Evolutionary conservation across 2,797 vertebrate genomes (phyloP).

Genomic region (Acanthurus lineatus): DNA sequence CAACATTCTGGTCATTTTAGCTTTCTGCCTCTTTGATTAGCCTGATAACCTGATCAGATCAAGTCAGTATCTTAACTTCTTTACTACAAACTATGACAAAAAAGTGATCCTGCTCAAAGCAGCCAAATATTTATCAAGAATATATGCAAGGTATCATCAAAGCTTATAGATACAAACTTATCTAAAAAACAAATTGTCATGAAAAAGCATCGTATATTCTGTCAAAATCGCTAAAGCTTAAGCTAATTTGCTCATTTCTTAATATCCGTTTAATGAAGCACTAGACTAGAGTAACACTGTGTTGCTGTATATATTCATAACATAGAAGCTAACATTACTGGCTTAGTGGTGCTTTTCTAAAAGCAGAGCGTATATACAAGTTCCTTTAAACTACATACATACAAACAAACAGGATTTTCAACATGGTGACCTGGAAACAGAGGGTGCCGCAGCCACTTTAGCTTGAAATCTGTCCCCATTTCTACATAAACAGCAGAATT

Average conservation of each 20-base stretch:
- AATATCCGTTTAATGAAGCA: constrained; percentile 64
- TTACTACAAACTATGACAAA: constrained; percentile 45
- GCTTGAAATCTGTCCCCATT: constrained; percentile 33
- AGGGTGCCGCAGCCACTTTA: constrained; percentile 57
- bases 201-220: constrained; percentile 63
- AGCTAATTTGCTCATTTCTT: constrained; percentile 67
- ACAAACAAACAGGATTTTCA: constrained; percentile 39
- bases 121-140: constrained; percentile 66
- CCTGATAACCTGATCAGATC: background rate
- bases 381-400: constrained; percentile 55
- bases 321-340: constrained; percentile 66
- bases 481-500: constrained; percentile 46
- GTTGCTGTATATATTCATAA: constrained; percentile 69
- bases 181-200: constrained; percentile 37
- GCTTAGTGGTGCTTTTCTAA: constrained; percentile 68
- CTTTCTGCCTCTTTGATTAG: constrained; percentile 15
- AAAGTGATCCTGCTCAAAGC: constrained; percentile 55
- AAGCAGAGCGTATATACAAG: constrained; percentile 76
- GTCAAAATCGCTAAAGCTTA: constrained; percentile 70
- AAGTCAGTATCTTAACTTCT: constrained; percentile 25
- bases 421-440: constrained; percentile 48
- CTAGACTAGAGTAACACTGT: constrained; percentile 66
- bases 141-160: constrained; percentile 70
- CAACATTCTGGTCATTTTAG: constrained; percentile 20
- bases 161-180: constrained; percentile 68